Evolutionary conservation across 2,888 invertebrate species (phyloP).

Genomic region (Auanema freiburgensis): DNA sequence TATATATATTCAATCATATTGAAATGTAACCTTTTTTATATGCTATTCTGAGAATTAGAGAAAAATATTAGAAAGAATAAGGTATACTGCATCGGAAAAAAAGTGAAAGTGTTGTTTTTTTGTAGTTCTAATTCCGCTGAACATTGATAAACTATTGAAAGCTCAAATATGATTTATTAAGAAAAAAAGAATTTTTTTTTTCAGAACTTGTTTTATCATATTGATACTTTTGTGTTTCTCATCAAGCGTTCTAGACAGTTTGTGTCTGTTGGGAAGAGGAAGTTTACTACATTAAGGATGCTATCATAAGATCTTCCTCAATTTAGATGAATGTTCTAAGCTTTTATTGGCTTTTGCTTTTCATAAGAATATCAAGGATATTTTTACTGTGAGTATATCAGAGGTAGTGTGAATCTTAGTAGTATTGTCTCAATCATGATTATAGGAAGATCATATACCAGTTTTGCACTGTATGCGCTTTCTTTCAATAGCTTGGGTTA

Average conservation of each 20-base stretch:
- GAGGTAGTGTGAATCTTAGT: constrained; percentile 11
- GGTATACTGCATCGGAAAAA: too few species aligned
- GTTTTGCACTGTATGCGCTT: constrained; percentile 29
- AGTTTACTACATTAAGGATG: neutral
- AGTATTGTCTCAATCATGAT: neutral
- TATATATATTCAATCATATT: too few species aligned
- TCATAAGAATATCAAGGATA: constrained; percentile 38
- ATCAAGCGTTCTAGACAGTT: constrained; percentile 8
- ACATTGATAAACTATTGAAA: too few species aligned
- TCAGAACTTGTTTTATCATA: neutral
- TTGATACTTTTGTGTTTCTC: neutral
- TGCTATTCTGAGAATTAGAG: too few species aligned
- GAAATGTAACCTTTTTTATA: too few species aligned
- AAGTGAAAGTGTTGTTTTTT: too few species aligned
- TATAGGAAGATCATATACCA: constrained; percentile 29
- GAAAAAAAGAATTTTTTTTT: neutral
- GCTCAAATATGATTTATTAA: too few species aligned
- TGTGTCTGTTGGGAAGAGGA: neutral
- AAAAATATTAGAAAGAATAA: too few species aligned
- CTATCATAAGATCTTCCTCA: neutral
- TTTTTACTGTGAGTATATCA: constrained; percentile 23
- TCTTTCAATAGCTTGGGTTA: constrained; percentile 37
- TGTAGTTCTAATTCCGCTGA: too few species aligned
- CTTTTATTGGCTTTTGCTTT: constrained; percentile 39
- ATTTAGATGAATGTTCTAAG: constrained; percentile 15